A percentile compares a stretch with the other conserved stretches of the same genome.
phyloP scores from a whole-genome alignment of 2,113 vertebrate species.

The Mixornis gularis region DNA sequence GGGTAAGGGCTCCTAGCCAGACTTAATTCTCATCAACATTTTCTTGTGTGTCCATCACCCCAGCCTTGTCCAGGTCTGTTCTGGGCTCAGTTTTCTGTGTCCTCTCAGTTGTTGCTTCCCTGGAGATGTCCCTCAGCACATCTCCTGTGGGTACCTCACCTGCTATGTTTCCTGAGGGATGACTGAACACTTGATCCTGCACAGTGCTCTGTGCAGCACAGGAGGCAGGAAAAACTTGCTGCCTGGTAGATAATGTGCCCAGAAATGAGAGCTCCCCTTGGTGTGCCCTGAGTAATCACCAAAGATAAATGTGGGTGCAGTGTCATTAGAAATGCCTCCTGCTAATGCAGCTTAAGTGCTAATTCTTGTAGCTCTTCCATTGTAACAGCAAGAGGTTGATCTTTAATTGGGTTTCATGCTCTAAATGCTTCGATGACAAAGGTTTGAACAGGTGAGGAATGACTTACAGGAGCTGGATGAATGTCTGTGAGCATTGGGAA shows the following conservation, averaged over 20 bases:
- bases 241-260: neutral
- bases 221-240: neutral
- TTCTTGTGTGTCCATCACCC: neutral
- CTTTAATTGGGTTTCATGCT: slow-evolving; percentile 68
- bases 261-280: neutral
- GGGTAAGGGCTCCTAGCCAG: fast-evolving
- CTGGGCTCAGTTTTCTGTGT: neutral
- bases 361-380: slow-evolving; percentile 58
- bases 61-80: neutral
- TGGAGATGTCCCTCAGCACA: neutral
- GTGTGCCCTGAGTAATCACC: neutral
- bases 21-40: neutral
- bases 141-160: neutral
- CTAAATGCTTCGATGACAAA: slow-evolving; percentile 61
- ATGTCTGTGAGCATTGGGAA: neutral
- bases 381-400: slow-evolving; percentile 56
- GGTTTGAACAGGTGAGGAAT: slow-evolving; percentile 60
- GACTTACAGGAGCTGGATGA: slow-evolving; percentile 10
- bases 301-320: slow-evolving; percentile 41
- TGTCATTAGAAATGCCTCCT: slow-evolving; percentile 11
- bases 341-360: slow-evolving; percentile 65
- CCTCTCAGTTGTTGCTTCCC: neutral
- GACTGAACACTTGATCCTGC: neutral
- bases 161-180: neutral
- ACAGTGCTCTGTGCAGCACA: neutral